Evolutionary conservation across 2,797 vertebrate species (phyloP).

Genomic region (Numenius phaeopus): DNA sequence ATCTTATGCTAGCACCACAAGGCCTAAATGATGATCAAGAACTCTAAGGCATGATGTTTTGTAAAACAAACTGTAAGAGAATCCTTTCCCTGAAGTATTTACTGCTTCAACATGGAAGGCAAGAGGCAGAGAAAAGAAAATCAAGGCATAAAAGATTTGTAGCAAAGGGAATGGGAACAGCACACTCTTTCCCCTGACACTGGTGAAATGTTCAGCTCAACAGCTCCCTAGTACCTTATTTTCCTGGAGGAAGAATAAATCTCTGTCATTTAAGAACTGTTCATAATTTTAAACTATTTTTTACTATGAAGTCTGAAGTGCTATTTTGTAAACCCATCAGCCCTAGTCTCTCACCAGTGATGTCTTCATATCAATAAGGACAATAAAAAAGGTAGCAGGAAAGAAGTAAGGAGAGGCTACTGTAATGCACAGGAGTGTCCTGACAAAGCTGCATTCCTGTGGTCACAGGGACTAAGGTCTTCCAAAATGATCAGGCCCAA

Average conservation of each 20-base stretch:
- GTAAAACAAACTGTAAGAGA: background rate
- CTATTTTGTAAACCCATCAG: background rate
- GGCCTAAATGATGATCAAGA: background rate
- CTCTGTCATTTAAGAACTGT: background rate
- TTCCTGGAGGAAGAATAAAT: background rate
- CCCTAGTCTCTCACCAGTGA: background rate
- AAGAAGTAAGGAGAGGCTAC: background rate
- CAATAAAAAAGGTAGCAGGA: background rate
- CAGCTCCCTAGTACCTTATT: background rate
- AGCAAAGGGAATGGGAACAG: background rate
- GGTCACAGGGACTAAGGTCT: background rate
- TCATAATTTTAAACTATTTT: background rate
- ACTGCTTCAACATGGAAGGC: background rate
- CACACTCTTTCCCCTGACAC: background rate
- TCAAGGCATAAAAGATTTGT: background rate
- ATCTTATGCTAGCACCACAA: rapidly evolving
- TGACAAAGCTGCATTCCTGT: background rate
- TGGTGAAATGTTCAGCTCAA: background rate
- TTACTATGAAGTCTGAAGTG: background rate
- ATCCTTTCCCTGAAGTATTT: background rate
- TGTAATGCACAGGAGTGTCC: background rate
- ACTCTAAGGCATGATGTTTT: background rate
- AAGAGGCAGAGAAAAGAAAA: background rate
- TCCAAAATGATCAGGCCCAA: background rate
- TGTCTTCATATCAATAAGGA: background rate